phyloP scores from a whole-genome alignment of 2,797 vertebrate genomes.

The Parotocinclus haroldoi region DNA sequence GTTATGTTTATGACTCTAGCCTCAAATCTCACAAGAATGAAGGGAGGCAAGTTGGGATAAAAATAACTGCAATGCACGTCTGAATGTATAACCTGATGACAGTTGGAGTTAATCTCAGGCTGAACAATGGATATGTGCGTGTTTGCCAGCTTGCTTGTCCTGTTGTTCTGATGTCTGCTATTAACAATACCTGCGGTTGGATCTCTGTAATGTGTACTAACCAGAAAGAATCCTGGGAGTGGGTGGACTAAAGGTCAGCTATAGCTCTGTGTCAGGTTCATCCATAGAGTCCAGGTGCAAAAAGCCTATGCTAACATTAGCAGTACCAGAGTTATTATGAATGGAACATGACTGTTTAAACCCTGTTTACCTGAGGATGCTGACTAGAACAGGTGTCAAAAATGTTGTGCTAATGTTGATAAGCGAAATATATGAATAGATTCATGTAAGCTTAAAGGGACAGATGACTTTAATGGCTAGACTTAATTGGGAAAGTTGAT shows the following conservation, averaged over 20 bases:
- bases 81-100: constrained; percentile 29
- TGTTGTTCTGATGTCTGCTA: constrained; percentile 59
- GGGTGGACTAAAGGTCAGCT: constrained; percentile 64
- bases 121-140: constrained; percentile 42
- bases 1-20: background rate
- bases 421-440: background rate
- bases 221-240: constrained; percentile 71
- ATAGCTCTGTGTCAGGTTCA: constrained; percentile 50
- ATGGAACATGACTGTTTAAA: constrained; percentile 8
- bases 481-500: no score
- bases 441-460: background rate
- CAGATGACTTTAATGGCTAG: no score
- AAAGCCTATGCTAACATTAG: constrained; percentile 50
- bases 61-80: background rate
- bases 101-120: constrained; percentile 25
- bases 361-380: background rate
- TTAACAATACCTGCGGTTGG: constrained; percentile 65
- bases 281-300: constrained; percentile 55
- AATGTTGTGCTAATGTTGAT: background rate
- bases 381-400: background rate
- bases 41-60: background rate
- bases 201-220: constrained; percentile 62
- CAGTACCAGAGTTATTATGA: constrained; percentile 45
- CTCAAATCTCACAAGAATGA: background rate
- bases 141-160: constrained; percentile 53